A percentile compares a stretch with the other conserved stretches of the same genome.
Evolutionary conservation across 1,140 invertebrate species (phyloP).

Genomic region (Triops longicaudatus): DNA sequence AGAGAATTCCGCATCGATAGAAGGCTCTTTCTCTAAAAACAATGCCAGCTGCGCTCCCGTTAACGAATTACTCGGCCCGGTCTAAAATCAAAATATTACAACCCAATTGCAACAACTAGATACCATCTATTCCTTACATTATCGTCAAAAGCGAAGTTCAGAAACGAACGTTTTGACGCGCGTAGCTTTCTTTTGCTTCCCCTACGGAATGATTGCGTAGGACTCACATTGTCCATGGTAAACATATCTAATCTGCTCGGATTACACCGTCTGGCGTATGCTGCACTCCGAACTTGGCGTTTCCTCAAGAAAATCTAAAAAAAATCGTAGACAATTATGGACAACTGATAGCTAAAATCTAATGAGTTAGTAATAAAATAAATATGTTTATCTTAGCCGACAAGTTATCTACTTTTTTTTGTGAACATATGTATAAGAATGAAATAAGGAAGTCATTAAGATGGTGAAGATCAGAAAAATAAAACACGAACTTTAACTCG

Average conservation of each 20-base stretch:
- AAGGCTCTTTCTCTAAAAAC: slow-evolving; percentile 60
- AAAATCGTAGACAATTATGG: slow-evolving; percentile 8
- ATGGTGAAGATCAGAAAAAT: too few species aligned
- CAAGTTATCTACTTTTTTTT: too few species aligned
- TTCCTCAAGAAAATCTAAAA: slow-evolving; percentile 59
- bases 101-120: slow-evolving; percentile 9
- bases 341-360: too few species aligned
- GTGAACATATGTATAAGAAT: too few species aligned
- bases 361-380: too few species aligned
- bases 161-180: slow-evolving; percentile 77
- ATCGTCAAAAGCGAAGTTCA: slow-evolving; percentile 86
- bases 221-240: slow-evolving; percentile 68
- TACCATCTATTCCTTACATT: slow-evolving; percentile 49
- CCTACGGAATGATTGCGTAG: slow-evolving; percentile 47
- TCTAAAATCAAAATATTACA: slow-evolving; percentile 42
- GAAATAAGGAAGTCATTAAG: too few species aligned
- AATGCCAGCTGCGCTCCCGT: slow-evolving; percentile 63
- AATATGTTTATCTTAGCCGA: too few species aligned
- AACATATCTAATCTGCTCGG: slow-evolving; percentile 80
- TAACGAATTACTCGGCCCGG: slow-evolving; percentile 57
- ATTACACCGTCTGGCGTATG: slow-evolving; percentile 74
- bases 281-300: slow-evolving; percentile 49
- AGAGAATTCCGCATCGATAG: slow-evolving; percentile 65
- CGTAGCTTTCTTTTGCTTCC: slow-evolving; percentile 43
- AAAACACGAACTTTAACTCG: too few species aligned